A percentile compares a stretch with the other conserved stretches of the same genome.
Conservation (phyloP, 2,797 vertebrate genomes). For the Paratrypauchen microcephalus region DNA sequence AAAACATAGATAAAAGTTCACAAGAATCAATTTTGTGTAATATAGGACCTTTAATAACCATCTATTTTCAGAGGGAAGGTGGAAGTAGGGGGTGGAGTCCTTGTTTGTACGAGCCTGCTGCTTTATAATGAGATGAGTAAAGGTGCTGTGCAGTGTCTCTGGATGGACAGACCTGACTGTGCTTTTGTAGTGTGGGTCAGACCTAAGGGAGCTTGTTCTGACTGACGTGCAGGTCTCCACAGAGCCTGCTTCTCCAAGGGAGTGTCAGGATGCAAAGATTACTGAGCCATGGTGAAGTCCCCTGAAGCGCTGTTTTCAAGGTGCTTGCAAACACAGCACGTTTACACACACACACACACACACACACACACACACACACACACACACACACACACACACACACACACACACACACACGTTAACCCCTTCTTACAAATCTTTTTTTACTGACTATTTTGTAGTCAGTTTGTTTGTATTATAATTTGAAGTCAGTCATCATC, state of each 20-base stretch:
- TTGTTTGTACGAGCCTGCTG: conserved; percentile 11
- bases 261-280: conserved; percentile 53
- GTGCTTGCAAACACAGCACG: conserved; percentile 23
- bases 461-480: too few relatives aligned
- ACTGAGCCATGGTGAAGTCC: conserved; percentile 53
- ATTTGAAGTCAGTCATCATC: too few relatives aligned
- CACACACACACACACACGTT: too few relatives aligned
- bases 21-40: too few relatives aligned
- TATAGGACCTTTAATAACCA: too few relatives aligned
- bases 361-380: background rate
- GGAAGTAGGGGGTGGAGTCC: conserved; percentile 9
- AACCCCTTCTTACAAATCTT: background rate
- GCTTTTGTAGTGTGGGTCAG: conserved; percentile 33
- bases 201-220: conserved; percentile 36
- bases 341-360: conserved; percentile 9
- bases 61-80: background rate
- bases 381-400: conserved; percentile 6
- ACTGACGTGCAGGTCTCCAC: conserved; percentile 47
- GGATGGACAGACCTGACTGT: conserved; percentile 24
- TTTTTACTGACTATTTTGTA: too few relatives aligned
- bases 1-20: too few relatives aligned
- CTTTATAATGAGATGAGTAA: conserved; percentile 29
- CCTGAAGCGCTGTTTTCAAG: conserved; percentile 27
- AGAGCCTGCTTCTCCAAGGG: conserved; percentile 48
- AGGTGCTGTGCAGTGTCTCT: conserved; percentile 17